Conservation (phyloP, 2,888 invertebrate species). For the Ecdyonurus torrentis region DNA sequence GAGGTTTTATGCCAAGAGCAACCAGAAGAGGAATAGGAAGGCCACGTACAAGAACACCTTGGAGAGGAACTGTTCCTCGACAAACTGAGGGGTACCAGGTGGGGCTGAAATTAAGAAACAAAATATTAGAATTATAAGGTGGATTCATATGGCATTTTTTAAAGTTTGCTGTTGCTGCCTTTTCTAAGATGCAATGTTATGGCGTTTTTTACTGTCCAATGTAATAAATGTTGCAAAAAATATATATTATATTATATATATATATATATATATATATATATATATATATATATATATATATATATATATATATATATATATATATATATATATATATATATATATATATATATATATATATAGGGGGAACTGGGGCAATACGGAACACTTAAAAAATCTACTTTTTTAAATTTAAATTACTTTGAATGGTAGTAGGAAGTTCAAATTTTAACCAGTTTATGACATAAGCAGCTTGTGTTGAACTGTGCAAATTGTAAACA, state of each 20-base stretch:
- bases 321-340: not conserved
- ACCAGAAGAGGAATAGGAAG: constrained; percentile 77
- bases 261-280: not conserved
- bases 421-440: too few relatives aligned
- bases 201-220: not conserved
- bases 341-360: too few relatives aligned
- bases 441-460: too few relatives aligned
- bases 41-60: constrained; percentile 90
- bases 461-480: too few relatives aligned
- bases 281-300: constrained; percentile 5
- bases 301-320: not conserved
- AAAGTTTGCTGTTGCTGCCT: not conserved
- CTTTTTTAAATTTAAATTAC: too few relatives aligned
- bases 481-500: too few relatives aligned
- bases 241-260: not conserved
- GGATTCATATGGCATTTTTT: constrained; percentile 13
- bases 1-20: constrained; percentile 57
- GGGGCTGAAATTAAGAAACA: constrained; percentile 35
- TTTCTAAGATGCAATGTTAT: not conserved
- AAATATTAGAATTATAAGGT: constrained; percentile 10
- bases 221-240: not conserved
- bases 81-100: constrained; percentile 69
- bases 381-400: too few relatives aligned
- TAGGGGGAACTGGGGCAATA: too few relatives aligned
- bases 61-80: constrained; percentile 83